Conservation (phyloP, 2,888 invertebrate species). For the Platerodrilus igneus region DNA sequence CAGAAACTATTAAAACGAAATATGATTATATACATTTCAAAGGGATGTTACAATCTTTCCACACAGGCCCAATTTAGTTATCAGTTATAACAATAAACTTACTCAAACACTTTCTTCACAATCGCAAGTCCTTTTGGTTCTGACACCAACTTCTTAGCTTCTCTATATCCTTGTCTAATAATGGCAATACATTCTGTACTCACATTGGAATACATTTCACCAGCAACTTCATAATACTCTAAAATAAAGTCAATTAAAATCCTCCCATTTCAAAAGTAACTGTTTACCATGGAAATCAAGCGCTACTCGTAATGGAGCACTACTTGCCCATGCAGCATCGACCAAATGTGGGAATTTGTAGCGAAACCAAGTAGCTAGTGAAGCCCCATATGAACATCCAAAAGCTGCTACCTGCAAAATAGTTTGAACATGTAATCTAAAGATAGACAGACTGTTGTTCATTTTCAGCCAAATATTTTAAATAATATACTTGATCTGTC, state of each 20-base stretch:
- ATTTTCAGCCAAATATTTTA: too few species aligned
- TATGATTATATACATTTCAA: too few species aligned
- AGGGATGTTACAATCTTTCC: too few species aligned
- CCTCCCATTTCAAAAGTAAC: neutral
- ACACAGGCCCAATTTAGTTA: too few species aligned
- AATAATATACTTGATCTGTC: too few species aligned
- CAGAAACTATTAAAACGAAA: too few species aligned
- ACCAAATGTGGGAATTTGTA: constrained; percentile 57
- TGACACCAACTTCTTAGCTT: constrained; percentile 39
- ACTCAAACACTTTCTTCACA: constrained; percentile 51
- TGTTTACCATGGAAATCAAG: constrained; percentile 54
- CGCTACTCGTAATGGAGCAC: constrained; percentile 55
- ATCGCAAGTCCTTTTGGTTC: constrained; percentile 38
- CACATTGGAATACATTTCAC: constrained; percentile 46
- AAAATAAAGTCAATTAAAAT: neutral
- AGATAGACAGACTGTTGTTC: too few species aligned
- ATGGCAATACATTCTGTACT: constrained; percentile 44
- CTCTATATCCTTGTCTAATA: constrained; percentile 45
- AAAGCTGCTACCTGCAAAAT: constrained; percentile 46
- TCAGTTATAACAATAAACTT: too few species aligned
- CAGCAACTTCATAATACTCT: constrained; percentile 56
- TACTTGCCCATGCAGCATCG: constrained; percentile 56
- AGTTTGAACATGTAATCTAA: too few species aligned
- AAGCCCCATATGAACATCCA: constrained; percentile 59
- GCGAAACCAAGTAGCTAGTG: constrained; percentile 57